A percentile compares a stretch with the other conserved stretches of the same genome.
Evolutionary conservation across 2,113 vertebrate genomes (phyloP).

Genomic region (cat (Felis catus)): DNA sequence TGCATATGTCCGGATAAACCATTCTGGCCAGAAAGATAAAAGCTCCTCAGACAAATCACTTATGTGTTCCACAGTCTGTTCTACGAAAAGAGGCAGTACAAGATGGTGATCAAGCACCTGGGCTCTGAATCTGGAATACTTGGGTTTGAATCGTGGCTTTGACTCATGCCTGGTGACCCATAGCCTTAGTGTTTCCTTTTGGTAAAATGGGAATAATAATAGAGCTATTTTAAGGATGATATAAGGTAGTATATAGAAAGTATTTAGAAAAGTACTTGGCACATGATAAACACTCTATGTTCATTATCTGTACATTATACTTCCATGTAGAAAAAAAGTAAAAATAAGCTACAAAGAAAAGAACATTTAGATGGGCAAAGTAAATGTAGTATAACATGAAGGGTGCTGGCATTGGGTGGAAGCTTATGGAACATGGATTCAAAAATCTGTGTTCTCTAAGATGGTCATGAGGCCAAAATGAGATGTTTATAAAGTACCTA

Average conservation of each 20-base stretch:
- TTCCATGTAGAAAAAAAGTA: not conserved
- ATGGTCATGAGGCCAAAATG: not conserved
- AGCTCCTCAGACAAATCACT: not conserved
- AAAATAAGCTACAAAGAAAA: not conserved
- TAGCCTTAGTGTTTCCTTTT: not conserved
- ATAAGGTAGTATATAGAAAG: not conserved
- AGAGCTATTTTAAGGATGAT: not conserved
- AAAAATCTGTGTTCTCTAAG: not conserved
- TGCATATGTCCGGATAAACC: not conserved
- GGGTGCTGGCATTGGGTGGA: not conserved
- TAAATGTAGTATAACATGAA: not conserved
- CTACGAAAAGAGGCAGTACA: not conserved
- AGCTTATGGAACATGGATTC: not conserved
- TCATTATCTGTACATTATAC: not conserved
- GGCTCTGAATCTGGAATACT: not conserved
- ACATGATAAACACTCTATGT: not conserved
- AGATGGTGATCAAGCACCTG: not conserved
- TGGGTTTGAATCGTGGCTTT: not conserved
- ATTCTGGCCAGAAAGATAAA: not conserved
- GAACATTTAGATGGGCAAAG: not conserved
- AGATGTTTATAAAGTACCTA: not conserved
- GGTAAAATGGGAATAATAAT: not conserved
- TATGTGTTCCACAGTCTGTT: not conserved
- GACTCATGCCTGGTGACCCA: not conserved
- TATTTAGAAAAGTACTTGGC: not conserved